phyloP scores from a whole-genome alignment of 30 jellyfish, hydroid and myxozoan genomes.

The Calvadosia cruxmelitensis region DNA sequence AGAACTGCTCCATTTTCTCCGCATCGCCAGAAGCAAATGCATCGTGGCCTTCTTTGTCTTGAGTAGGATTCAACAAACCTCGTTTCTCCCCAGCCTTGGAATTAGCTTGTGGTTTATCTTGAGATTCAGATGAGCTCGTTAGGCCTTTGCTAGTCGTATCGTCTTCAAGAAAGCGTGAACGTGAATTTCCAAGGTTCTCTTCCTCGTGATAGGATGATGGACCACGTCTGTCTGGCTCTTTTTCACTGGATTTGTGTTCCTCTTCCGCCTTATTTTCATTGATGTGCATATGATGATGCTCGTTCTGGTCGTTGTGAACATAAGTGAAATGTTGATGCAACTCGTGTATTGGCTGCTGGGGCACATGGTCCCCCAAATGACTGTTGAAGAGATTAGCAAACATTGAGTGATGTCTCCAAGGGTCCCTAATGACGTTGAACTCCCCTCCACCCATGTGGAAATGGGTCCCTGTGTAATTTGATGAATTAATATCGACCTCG shows the following conservation, averaged over 20 bases:
- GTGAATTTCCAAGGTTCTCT: not conserved
- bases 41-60: not conserved
- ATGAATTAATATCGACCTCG: constrained; percentile 59
- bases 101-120: too few species aligned
- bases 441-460: constrained; percentile 94
- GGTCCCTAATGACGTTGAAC: constrained; percentile 78
- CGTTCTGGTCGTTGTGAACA: constrained; percentile 61
- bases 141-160: not conserved
- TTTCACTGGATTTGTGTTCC: constrained; percentile 6
- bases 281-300: constrained; percentile 48
- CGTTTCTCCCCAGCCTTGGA: not conserved
- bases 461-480: constrained; percentile 65
- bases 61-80: not conserved
- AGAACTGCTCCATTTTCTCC: constrained; percentile 16
- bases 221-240: not conserved
- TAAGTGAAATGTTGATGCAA: constrained; percentile 87
- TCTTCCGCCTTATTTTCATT: constrained; percentile 19
- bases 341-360: constrained; percentile 58
- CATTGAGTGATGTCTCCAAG: constrained; percentile 89
- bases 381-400: constrained; percentile 84
- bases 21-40: not conserved
- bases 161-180: too few species aligned
- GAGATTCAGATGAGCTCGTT: not conserved
- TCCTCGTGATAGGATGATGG: constrained; percentile 1
- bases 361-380: constrained; percentile 28